Evolutionary conservation across 2,113 vertebrate genomes (phyloP), one percentile per base, ranked within the genome.

Genomic region (Pantherophis guttatus): DNA sequence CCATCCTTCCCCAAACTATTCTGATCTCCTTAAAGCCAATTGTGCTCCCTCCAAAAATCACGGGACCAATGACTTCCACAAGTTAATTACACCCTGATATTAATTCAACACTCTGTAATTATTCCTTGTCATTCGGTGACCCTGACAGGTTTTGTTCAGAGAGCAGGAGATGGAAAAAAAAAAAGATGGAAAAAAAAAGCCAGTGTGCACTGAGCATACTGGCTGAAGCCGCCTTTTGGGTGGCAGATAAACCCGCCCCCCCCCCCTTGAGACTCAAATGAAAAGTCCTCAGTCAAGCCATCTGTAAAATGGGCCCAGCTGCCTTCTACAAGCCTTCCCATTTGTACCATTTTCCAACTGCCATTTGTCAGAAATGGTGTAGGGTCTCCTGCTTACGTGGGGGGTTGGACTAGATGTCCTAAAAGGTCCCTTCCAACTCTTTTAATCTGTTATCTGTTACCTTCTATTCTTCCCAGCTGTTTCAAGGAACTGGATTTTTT

Each of bases 401-500:
- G 44, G 44, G 44, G 44, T 48, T 48, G 44, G 44, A 48, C 44
- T 48, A 48, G 44, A 48, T 48, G 44, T 3, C 44, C 44, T 48
- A 48, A 3, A 48, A 48, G 44, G 44, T 48, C 44, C 44, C 44
- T 48, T 48, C 44, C 44, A 0, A 48, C 44, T 48, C 44, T 48
- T 48, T 48, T 48, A 48, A 48, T 48, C 44, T 48, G 44, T 48
- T 48, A 48, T 48, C 44, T 48, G 3, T 48, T 48, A 48, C 44
- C 94, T 93, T 91, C 92, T 91, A 93, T 52, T 93, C 59, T 94
- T 95, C 95, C 17, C 59, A 85, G 50, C 75, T 86, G 86, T n/a
- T 91, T 95, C 93, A 85, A 10, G 0, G 1, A 87, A 90, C 93
- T 92, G 81, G 9, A 0, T 54, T 26, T 54, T 26, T 12, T 86